Conservation (phyloP, 2,888 invertebrate genomes). For the Hirtodrosophila cameraria region DNA sequence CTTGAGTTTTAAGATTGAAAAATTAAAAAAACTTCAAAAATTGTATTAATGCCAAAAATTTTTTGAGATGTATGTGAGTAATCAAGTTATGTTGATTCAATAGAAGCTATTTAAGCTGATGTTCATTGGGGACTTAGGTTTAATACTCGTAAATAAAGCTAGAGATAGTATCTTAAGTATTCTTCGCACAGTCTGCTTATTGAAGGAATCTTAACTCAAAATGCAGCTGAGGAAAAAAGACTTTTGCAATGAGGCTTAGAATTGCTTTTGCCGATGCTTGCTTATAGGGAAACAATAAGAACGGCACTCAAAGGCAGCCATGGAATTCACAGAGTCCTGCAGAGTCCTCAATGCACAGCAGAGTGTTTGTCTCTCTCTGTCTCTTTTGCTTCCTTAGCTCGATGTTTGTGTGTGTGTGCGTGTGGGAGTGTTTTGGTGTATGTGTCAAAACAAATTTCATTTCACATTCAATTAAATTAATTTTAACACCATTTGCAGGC, state of each 20-base stretch:
- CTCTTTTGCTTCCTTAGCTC: no score
- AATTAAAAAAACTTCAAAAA: no score
- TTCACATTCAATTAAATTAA: slow-evolving; percentile 82
- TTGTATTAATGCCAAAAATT: no score
- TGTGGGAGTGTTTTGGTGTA: slow-evolving; percentile 35
- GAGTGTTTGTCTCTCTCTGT: slow-evolving; percentile 12
- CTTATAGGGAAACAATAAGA: slow-evolving; percentile 66
- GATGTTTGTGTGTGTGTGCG: slow-evolving; percentile 20
- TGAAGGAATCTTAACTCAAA: slow-evolving; percentile 28
- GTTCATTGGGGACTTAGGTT: slow-evolving; percentile 34
- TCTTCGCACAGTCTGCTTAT: slow-evolving; percentile 20
- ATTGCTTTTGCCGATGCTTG: slow-evolving; percentile 48
- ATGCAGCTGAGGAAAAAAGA: slow-evolving; percentile 16
- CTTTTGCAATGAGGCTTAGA: slow-evolving; percentile 34
- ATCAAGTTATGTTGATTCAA: neutral
- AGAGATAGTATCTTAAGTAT: slow-evolving; percentile 36
- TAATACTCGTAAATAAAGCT: slow-evolving; percentile 27
- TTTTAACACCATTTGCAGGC: slow-evolving; percentile 79
- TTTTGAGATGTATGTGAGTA: neutral
- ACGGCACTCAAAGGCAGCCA: slow-evolving; percentile 46
- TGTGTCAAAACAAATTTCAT: slow-evolving; percentile 81
- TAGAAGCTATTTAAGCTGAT: slow-evolving; percentile 2
- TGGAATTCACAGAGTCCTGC: slow-evolving; percentile 67
- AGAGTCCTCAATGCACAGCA: slow-evolving; percentile 8
- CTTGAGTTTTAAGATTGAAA: no score